phyloP scores from a whole-genome alignment of 2,888 invertebrate species.

The Nymphalis urticae region DNA sequence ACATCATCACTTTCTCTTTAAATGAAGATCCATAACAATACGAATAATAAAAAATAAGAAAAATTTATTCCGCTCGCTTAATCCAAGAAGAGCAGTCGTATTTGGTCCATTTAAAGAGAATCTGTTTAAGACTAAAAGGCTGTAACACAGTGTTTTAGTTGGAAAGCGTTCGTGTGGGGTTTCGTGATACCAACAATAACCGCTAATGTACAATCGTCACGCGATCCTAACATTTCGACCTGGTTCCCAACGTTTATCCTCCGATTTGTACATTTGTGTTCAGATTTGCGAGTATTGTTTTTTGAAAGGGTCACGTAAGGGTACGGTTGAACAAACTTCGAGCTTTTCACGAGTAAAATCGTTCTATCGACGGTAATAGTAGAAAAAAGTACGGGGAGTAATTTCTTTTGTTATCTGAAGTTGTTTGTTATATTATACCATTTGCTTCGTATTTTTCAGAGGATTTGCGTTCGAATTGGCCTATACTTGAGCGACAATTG shows the following conservation, averaged over 20 bases:
- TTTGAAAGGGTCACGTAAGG: constrained; percentile 33
- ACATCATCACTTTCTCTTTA: too few relatives aligned
- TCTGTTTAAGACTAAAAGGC: constrained; percentile 22
- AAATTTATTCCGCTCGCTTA: too few relatives aligned
- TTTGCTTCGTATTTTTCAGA: too few relatives aligned
- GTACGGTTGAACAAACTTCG: background rate
- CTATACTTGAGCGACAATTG: too few relatives aligned
- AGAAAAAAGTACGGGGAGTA: background rate
- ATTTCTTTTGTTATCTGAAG: too few relatives aligned
- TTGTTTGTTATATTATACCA: too few relatives aligned
- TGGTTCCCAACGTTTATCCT: constrained; percentile 39
- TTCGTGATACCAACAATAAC: constrained; percentile 37
- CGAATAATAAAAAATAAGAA: too few relatives aligned
- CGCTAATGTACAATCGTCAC: constrained; percentile 41
- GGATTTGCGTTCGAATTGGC: too few relatives aligned
- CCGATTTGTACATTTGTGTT: constrained; percentile 45
- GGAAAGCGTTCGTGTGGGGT: constrained; percentile 22
- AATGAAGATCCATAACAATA: too few relatives aligned
- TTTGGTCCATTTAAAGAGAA: constrained; percentile 8
- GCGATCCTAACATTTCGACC: constrained; percentile 46
- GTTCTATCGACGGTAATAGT: background rate
- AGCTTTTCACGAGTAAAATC: background rate
- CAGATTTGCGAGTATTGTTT: constrained; percentile 41
- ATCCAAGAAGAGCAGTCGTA: background rate
- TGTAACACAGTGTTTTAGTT: constrained; percentile 11